Evolutionary conservation across 2,888 invertebrate species (phyloP), one percentile per base, ranked within the genome.

Genomic region (Drosophila formosana): DNA sequence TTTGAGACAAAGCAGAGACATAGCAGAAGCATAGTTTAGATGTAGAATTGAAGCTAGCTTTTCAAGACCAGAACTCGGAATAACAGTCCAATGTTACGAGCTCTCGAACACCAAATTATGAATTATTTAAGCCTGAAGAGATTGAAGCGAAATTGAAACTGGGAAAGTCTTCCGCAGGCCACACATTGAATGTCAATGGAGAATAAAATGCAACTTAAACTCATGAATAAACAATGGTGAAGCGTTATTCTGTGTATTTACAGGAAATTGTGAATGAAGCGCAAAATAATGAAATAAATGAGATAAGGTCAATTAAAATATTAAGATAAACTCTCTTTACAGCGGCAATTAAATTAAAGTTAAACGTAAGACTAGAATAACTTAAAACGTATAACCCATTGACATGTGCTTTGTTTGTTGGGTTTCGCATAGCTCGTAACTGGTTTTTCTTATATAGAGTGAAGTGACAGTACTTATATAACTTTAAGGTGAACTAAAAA

Each of bases 21-120:
- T 55, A 52, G 65, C 61, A 72, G 39, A 41, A 41, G 39, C 39
- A 41, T 41, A 41, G 39, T 41, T 41, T 45, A 45, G 30, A 37
- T 32, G 18, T 41, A 56, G 55, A 32, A 50, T 57, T 57, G 49
- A 61, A 77, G 68, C 74, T 75, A 78, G 75, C 53, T 76, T 69
- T 76, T 63, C 55, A 74, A 75, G 58, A 78, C 34, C 70, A 78
- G 46, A 74, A 67, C 60, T 69, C 60, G 57, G 51, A 62, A 53
- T 67, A 69, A 61, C 63, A 80, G 26, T 47, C 25, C 46, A 32
- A 53, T 53, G 49, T 53, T 34, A 76, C 72, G 74, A 74, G 77
- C 74, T 46, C 46, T 34, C 34, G 51, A 58, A 45, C 26, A 23
- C 18, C 47, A 49, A 58, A 28, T 34, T 6, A 32, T 23, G n/a